A percentile compares a stretch with the other conserved stretches of the same genome.
These are phyloP conservation scores for Holacanthus passer DNA, from an alignment of 2,113 vertebrate species.

Conservation along the genomic window DNA sequence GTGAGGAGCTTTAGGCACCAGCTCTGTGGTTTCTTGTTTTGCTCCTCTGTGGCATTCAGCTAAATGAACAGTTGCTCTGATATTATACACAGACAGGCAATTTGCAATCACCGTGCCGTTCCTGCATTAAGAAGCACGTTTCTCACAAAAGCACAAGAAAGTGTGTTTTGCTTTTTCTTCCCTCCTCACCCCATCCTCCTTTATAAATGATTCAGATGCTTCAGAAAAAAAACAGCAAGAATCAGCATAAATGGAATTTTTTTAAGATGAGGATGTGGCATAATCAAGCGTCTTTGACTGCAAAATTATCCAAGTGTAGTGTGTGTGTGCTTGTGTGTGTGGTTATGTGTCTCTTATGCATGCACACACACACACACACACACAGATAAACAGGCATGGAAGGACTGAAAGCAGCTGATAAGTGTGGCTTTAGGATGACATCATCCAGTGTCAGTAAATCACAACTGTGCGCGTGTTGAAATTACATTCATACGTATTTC, in stretches of 20 bases:
- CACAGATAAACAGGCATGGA: slow-evolving; percentile 28
- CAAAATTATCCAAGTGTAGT: slow-evolving; percentile 32
- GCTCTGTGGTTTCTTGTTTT: slow-evolving; percentile 23
- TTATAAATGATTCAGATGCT: slow-evolving; percentile 68
- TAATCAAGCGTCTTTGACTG: slow-evolving; percentile 71
- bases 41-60: slow-evolving; percentile 21
- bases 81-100: slow-evolving; percentile 51
- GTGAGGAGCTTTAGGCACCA: not conserved
- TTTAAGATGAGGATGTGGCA: slow-evolving; percentile 50
- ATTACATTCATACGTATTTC: not conserved
- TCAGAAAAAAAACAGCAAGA: slow-evolving; percentile 41
- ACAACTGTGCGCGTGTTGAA: not conserved
- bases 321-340: not conserved
- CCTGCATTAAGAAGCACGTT: slow-evolving; percentile 35
- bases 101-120: slow-evolving; percentile 59
- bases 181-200: slow-evolving; percentile 18
- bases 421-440: not conserved
- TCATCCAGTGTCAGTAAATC: slow-evolving; percentile 39
- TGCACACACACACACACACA: slow-evolving; percentile 19
- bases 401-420: slow-evolving; percentile 23
- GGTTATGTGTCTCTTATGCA: rapidly evolving
- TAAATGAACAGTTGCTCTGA: slow-evolving; percentile 35
- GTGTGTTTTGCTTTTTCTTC: slow-evolving; percentile 12
- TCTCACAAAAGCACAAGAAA: slow-evolving; percentile 43
- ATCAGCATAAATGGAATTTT: slow-evolving; percentile 62